Conservation (phyloP, 2,797 vertebrate genomes). For the Etheostoma nigrum region DNA sequence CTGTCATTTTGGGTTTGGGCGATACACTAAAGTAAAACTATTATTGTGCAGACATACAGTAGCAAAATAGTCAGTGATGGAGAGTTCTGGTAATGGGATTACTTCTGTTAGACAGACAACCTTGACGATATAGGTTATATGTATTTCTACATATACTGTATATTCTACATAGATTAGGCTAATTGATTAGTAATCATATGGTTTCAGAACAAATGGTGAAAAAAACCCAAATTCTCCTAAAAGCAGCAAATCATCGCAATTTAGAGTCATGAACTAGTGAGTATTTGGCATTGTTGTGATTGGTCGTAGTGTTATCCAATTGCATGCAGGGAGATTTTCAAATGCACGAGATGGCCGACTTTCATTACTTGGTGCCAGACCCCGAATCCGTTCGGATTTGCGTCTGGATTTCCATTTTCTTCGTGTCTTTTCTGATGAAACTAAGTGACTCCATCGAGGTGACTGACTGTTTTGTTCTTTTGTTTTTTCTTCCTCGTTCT, state of each 20-base stretch:
- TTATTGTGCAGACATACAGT: no score
- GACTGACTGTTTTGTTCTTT: constrained; percentile 15
- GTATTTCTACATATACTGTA: background rate
- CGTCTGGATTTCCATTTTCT: no score
- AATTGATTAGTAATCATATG: no score
- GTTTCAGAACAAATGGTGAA: background rate
- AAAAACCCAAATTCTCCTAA: background rate
- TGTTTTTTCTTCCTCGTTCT: background rate
- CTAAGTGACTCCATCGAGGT: constrained; percentile 2
- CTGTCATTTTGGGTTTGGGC: background rate
- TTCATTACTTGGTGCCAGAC: no score
- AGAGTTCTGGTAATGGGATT: background rate
- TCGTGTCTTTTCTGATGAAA: background rate
- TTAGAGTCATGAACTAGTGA: background rate
- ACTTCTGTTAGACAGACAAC: background rate
- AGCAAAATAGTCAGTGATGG: background rate
- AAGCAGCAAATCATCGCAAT: background rate
- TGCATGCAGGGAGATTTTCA: no score
- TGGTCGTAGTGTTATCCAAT: no score
- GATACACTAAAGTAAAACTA: no score
- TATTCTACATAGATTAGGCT: no score
- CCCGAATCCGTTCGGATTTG: no score
- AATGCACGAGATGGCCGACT: no score
- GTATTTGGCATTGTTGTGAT: background rate
- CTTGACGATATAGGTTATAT: background rate